Conservation (phyloP, 2,888 invertebrate species). For the Calephelis perditalis region DNA sequence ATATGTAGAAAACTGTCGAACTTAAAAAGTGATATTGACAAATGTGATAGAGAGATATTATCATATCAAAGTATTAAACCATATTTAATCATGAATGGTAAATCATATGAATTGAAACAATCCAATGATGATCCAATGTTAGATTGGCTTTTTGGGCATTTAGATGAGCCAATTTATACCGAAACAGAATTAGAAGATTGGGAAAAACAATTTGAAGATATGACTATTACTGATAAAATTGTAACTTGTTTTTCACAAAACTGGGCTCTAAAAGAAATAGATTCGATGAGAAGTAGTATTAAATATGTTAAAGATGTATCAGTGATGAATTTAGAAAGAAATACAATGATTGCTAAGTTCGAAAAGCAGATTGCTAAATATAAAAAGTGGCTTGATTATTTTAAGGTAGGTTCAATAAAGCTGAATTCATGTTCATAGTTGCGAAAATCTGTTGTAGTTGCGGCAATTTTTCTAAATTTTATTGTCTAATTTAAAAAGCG, state of each 20-base stretch:
- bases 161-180: slow-evolving; percentile 36
- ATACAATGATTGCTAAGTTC: slow-evolving; percentile 48
- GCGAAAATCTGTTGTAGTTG: too few species aligned
- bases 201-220: slow-evolving; percentile 41
- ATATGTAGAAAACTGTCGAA: slow-evolving; percentile 54
- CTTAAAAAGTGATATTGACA: slow-evolving; percentile 58
- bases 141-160: slow-evolving; percentile 54
- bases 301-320: slow-evolving; percentile 51
- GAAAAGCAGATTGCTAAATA: slow-evolving; percentile 44
- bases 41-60: slow-evolving; percentile 56
- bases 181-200: slow-evolving; percentile 39
- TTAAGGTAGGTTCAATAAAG: slow-evolving; percentile 45
- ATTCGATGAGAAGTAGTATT: slow-evolving; percentile 52
- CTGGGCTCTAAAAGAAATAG: slow-evolving; percentile 52
- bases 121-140: slow-evolving; percentile 48
- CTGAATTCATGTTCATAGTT: too few species aligned
- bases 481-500: too few species aligned
- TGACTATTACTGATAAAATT: slow-evolving; percentile 36
- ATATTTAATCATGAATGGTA: slow-evolving; percentile 42
- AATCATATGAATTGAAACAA: slow-evolving; percentile 40
- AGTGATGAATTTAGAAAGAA: slow-evolving; percentile 40
- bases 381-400: slow-evolving; percentile 46
- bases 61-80: slow-evolving; percentile 48
- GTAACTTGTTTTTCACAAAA: slow-evolving; percentile 60
- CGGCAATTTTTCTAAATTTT: too few species aligned